Evolutionary conservation across 2,888 invertebrate species (phyloP).

Genomic region (Nineta flava): DNA sequence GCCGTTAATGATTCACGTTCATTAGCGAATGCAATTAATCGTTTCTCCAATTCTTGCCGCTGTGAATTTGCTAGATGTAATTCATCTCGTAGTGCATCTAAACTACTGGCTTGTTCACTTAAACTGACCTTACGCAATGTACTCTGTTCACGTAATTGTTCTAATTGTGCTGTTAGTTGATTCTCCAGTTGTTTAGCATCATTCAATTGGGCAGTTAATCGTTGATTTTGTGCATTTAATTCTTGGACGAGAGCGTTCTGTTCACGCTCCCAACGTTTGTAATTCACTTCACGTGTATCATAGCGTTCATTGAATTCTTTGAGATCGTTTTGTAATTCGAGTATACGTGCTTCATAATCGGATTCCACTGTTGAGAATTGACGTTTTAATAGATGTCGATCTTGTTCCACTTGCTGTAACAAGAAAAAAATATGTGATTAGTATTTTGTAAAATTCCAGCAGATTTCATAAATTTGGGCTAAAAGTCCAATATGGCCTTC

Average conservation of each 20-base stretch:
- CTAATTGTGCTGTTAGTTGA: conserved; percentile 63
- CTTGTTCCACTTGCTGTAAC: conserved; percentile 78
- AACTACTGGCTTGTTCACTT: conserved; percentile 77
- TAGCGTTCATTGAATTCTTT: conserved; percentile 62
- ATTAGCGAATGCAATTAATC: conserved; percentile 54
- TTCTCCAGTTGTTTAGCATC: conserved; percentile 69
- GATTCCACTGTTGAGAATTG: conserved; percentile 73
- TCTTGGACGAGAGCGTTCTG: conserved; percentile 67
- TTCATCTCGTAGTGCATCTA: conserved; percentile 78
- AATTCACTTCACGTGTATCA: conserved; percentile 40
- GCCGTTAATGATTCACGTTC: conserved; percentile 67
- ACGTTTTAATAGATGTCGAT: conserved; percentile 73
- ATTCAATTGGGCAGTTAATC: conserved; percentile 71
- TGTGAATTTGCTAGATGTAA: conserved; percentile 69
- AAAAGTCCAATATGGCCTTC: too few relatives aligned
- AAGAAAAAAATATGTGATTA: conserved; percentile 10
- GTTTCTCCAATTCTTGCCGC: conserved; percentile 68
- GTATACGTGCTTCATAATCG: conserved; percentile 72
- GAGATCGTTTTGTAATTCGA: conserved; percentile 82
- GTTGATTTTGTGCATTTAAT: conserved; percentile 76
- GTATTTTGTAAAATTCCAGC: too few relatives aligned
- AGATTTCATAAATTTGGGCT: too few relatives aligned
- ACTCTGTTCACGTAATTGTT: conserved; percentile 70
- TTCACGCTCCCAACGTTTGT: conserved; percentile 58
- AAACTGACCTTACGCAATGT: conserved; percentile 44